Base-by-base conservation (phyloP, 2,113 vertebrate genomes). In the Chaetorhynchus papuensis region DNA sequence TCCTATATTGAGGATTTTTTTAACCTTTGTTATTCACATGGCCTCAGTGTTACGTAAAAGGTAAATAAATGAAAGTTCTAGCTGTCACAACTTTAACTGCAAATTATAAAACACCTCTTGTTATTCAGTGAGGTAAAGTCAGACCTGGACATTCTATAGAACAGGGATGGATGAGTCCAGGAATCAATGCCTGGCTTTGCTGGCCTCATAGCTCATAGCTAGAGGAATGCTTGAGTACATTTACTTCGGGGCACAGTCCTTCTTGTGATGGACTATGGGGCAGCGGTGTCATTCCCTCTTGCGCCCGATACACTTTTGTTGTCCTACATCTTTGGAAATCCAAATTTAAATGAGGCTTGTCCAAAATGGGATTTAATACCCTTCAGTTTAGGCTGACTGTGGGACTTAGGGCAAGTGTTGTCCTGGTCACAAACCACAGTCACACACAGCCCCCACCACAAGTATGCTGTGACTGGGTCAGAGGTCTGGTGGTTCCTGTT, bases 401-500 rank as follows among this genome's bases (percentile, higher is more conserved):
- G 56, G 69, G 19, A 66, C 39, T 89, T 59, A 24, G 44, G 69
- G 69, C 6, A 6, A 91, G 69, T 71, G 81, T 92, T 78, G 53
- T 88, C 49, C 91, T 45, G 28, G 49, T 89, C 72, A 76, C 44
- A 84, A 90, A 66, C 75, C 74, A 70, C 82, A 80, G 54, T 54
- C 53, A 45, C 31, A 87, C n/a, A 66, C 22, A 70, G 68, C 13
- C 47, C 19, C 7, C 4, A 2, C 54, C 11, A 0, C 92, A 90
- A 83, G 21, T 76, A 68, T 86, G 70, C 47, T 78, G 91, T 53
- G 72, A 91, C 77, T 89, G 69, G 70, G 82, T 88, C 91, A 93
- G 84, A 74, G 84, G 78, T 61, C 87, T 87, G 28, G 41, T 11
- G 7, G 86, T 49, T 95, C 81, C 78, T 91, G 50, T 33, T 52